Evolutionary conservation across 2,113 vertebrate genomes (phyloP).

Genomic region (Ochotona curzoniae): DNA sequence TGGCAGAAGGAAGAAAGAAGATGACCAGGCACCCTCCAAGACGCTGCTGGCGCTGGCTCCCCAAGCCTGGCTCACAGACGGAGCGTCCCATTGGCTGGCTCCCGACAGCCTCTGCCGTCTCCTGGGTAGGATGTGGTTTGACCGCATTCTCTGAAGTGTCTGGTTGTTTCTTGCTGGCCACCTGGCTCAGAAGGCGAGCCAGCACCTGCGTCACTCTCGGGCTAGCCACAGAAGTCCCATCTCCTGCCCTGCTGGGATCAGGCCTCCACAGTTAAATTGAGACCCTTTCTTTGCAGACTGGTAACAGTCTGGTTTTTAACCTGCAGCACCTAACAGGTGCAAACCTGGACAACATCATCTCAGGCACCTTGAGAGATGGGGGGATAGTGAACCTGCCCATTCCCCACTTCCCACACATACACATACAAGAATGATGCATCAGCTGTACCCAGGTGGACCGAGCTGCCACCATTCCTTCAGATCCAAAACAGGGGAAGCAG

Average conservation of each 20-base stretch:
- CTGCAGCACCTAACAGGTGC: neutral
- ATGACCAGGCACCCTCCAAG: constrained; percentile 20
- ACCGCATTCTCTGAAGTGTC: constrained; percentile 68
- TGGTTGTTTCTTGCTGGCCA: constrained; percentile 59
- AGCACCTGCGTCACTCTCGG: neutral
- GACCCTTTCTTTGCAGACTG: neutral
- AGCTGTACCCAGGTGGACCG: constrained; percentile 12
- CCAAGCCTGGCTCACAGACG: neutral
- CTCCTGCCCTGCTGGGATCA: neutral
- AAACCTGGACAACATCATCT: neutral
- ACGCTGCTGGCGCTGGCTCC: neutral
- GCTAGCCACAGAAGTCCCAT: neutral
- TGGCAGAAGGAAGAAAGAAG: constrained; percentile 43
- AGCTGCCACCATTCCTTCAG: constrained; percentile 47
- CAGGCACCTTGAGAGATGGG: neutral
- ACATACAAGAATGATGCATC: neutral
- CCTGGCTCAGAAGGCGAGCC: constrained; percentile 26
- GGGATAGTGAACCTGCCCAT: neutral
- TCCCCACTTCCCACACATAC: neutral
- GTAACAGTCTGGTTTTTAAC: neutral
- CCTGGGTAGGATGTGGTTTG: constrained; percentile 60
- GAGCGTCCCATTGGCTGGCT: neutral
- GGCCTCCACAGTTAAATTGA: neutral
- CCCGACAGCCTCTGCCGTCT: neutral
- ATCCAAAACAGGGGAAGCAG: neutral